Evolutionary conservation across 1,140 invertebrate species (phyloP), one percentile per base, ranked within the genome.

Genomic region (Harpegnathos saltator): DNA sequence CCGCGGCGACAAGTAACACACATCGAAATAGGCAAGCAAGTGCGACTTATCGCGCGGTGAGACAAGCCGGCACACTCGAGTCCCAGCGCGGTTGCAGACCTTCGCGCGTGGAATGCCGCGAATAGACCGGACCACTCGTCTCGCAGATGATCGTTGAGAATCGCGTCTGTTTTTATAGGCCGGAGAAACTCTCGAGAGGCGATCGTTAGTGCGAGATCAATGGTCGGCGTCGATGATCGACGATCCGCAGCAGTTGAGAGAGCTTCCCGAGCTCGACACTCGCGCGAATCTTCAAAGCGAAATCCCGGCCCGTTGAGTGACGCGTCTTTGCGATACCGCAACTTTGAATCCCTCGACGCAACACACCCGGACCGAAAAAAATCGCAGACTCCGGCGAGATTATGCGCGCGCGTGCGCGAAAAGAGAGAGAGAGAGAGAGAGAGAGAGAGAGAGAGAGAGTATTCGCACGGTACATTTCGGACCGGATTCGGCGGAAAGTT

Each of bases 131-230:
- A 44, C 54, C 54, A 33, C 54, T 73, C 29, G 54, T n/a, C n/a
- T n/a, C n/a, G n/a, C n/a, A 19, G 72, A 62, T 58, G 7, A 24
- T 65, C 50, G 65, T 68, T 26, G 33, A 78, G 44, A 22, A 62
- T 38, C 63, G 33, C 22, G 63, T 71, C 65, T 80, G 75, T 71
- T 80, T 80, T 80, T 80, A 58, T 71, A 80, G 54, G 48, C 33
- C 75, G n/a, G 75, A 71, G 75, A 80, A 80, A 71, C 65, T 80
- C 52, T 80, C 54, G 63, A 69, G 33, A 56, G 33, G 17, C 29
- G 62, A 78, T 78, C 62, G 75, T 78, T 78, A 78, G 22, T 22
- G 52, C 15, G 52, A 80, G 75, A 80, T 80, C 75, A 78, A 69
- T 69, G 75, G 22, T 78, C 75, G 75, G 17, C 26, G 52, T 58